Conservation (phyloP, 2,797 vertebrate species). For the Sebastes minor region DNA sequence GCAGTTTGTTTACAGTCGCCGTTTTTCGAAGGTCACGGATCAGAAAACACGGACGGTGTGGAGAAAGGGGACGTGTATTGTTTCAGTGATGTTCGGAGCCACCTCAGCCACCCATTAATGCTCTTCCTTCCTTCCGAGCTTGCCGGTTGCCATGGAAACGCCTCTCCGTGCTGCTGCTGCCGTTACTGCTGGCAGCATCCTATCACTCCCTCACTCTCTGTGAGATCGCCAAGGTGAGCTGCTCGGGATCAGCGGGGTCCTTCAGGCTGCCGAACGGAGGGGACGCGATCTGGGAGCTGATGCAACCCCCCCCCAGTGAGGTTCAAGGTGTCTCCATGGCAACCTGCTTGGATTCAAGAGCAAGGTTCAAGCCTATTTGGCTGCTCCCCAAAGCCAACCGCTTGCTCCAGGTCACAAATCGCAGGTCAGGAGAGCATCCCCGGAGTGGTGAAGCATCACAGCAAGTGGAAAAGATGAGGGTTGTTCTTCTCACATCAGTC, state of each 20-base stretch:
- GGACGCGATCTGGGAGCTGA: neutral
- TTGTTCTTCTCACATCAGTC: neutral
- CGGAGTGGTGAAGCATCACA: neutral
- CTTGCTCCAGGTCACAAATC: neutral
- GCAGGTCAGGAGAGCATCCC: neutral
- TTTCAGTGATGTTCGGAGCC: slow-evolving; percentile 47
- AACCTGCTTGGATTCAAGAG: slow-evolving; percentile 27
- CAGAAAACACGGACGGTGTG: neutral
- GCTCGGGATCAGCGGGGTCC: slow-evolving; percentile 10
- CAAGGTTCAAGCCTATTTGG: neutral
- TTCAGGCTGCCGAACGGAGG: neutral
- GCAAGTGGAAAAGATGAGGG: neutral
- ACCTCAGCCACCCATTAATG: slow-evolving; percentile 43
- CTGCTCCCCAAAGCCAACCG: neutral
- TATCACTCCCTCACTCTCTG: slow-evolving; percentile 24
- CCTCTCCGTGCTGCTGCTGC: slow-evolving; percentile 29
- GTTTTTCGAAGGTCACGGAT: slow-evolving; percentile 47
- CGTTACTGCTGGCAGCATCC: slow-evolving; percentile 22
- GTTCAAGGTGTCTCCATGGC: slow-evolving; percentile 55
- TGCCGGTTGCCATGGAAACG: slow-evolving; percentile 77
- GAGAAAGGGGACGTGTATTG: slow-evolving; percentile 28
- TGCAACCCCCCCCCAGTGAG: neutral
- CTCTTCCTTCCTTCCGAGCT: slow-evolving; percentile 42
- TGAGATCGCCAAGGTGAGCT: slow-evolving; percentile 18
- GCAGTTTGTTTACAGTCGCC: slow-evolving; percentile 30